phyloP scores from a whole-genome alignment of 1,140 invertebrate species.

The Cydia fagiglandana region DNA sequence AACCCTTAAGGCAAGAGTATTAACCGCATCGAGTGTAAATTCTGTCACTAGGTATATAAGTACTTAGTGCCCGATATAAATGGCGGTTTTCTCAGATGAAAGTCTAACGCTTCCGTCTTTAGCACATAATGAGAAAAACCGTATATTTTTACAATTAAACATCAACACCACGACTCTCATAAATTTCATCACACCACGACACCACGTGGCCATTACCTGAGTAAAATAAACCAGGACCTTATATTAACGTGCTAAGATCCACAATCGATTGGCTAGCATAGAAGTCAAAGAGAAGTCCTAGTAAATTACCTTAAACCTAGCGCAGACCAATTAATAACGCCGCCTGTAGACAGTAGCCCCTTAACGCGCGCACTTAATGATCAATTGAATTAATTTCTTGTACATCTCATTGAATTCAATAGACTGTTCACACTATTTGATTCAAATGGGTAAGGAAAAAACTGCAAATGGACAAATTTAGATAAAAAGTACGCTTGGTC shows the following conservation, averaged over 20 bases:
- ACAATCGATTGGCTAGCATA: neutral
- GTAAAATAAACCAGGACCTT: neutral
- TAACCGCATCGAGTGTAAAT: neutral
- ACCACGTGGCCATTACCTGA: neutral
- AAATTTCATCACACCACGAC: neutral
- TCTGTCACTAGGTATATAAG: neutral
- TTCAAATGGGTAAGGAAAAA: neutral
- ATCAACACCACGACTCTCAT: neutral
- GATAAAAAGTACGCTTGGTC: conserved; percentile 14
- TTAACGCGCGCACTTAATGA: conserved; percentile 7
- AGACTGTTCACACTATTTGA: conserved; percentile 20
- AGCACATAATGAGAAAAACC: conserved; percentile 14
- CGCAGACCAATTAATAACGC: conserved; percentile 21
- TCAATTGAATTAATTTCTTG: conserved; percentile 31
- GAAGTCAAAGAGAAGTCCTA: neutral
- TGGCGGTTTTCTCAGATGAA: neutral
- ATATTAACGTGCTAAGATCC: neutral
- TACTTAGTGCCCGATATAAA: neutral
- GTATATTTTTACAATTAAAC: conserved; percentile 21
- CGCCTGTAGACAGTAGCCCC: conserved; percentile 10
- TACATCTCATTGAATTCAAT: conserved; percentile 29
- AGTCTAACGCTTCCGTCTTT: neutral
- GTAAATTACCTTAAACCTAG: conserved; percentile 23
- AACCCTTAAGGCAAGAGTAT: too few relatives aligned
- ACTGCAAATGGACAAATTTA: conserved; percentile 25